A percentile compares a stretch with the other conserved stretches of the same genome.
Conservation (phyloP, 2,888 invertebrate genomes). For the Lingula anatina region DNA sequence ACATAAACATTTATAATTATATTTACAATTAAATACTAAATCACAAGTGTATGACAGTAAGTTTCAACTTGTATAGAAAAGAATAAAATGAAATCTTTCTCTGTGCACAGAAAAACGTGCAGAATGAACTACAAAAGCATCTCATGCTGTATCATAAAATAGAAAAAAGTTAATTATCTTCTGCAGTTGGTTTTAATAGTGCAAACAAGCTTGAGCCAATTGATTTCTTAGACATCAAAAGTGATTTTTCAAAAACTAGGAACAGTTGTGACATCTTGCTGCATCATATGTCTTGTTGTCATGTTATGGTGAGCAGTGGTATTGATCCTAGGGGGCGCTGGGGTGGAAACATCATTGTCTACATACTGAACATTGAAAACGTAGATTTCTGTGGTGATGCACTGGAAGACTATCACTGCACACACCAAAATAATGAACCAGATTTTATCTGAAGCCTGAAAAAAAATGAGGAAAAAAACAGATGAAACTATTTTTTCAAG, state of each 20-base stretch:
- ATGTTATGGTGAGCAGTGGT: neutral
- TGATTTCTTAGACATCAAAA: neutral
- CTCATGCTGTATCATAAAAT: no score
- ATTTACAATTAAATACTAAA: no score
- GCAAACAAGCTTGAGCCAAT: neutral
- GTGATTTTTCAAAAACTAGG: neutral
- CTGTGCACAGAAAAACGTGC: no score
- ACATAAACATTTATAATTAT: no score
- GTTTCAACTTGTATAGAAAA: no score
- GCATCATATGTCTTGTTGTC: neutral
- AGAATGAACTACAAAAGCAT: no score
- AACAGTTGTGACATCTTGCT: neutral
- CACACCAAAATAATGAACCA: constrained; percentile 41
- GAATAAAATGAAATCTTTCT: no score
- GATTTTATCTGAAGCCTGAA: constrained; percentile 39
- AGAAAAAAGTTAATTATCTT: no score
- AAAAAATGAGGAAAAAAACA: neutral
- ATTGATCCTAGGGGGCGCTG: constrained; percentile 6
- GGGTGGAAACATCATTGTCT: no score
- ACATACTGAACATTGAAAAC: constrained; percentile 30
- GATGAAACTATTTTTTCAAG: no score
- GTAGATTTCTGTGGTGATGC: constrained; percentile 38
- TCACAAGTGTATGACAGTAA: no score
- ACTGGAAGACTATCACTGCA: constrained; percentile 36
- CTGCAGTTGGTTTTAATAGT: no score